Evolutionary conservation across 2,888 invertebrate species (phyloP), one percentile per base, ranked within the genome.

Genomic region (Drosophila fungiperda): DNA sequence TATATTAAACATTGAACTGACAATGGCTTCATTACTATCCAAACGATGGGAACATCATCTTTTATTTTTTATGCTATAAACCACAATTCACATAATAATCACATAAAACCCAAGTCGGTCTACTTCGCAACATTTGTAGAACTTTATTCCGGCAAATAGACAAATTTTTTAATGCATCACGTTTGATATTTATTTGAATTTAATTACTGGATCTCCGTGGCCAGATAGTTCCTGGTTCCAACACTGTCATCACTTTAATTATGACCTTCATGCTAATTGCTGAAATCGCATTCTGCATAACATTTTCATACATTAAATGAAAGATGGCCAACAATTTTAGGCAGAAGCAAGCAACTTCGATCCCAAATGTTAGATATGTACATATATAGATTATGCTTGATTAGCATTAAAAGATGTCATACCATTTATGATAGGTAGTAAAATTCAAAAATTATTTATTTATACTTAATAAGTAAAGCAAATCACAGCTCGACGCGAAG

Each of bases 1-100:
- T 29, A 77, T 68, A 68, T 77, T 63, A 64, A 69, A 68, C 26
- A 26, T 76, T 77, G 76, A 76, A 76, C 76, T 73, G 76, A 17
- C 82, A 84, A 82, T 82, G 68, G 76, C 65, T 17, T 4, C 17
- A 73, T 49, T 33, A 26, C 48, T 68, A 73, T 23, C 38, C 82
- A 67, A 54, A 69, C 61, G 65, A 68, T 83, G 78, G 78, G 78
- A 83, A 82, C 49, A 45, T 45, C 9, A 29, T 29, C n/a, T 26
- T 5, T 5, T 26, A 26, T 29, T 17, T 36, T 15, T 36, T 36
- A 17, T 1, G 15, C 15, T 1, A 36, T 17, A 36, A 36, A 36
- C 15, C 6, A 36, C 15, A n/a, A 20, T 38, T 29, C 53, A 36
- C 12, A 48, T 49, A 26, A 50, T 35, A 61, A 29, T 4, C 7